A percentile compares a stretch with the other conserved stretches of the same genome.
Conservation (phyloP, 2,888 invertebrate genomes). For the Tenodera sinensis region DNA sequence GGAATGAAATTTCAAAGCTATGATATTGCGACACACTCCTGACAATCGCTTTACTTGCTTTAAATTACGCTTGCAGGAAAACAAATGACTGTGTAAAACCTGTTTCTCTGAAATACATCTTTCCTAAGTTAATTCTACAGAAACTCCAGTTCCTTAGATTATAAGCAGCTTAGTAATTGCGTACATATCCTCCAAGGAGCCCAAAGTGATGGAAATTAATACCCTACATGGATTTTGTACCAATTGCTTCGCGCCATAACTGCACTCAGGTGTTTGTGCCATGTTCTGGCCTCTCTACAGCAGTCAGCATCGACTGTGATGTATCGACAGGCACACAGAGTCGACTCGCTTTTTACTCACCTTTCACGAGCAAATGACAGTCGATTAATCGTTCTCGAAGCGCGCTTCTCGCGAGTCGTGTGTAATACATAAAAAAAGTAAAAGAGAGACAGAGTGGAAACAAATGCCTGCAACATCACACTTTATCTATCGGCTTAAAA, state of each 20-base stretch:
- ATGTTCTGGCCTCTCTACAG: not conserved
- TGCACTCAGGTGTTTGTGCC: not conserved
- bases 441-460: not conserved
- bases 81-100: too few relatives aligned
- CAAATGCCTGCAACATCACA: not conserved
- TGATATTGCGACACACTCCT: too few relatives aligned
- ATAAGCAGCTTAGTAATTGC: too few relatives aligned
- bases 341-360: not conserved
- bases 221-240: not conserved
- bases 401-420: not conserved
- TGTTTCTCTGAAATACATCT: too few relatives aligned
- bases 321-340: not conserved
- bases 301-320: not conserved
- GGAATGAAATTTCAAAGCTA: too few relatives aligned
- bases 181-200: not conserved
- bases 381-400: not conserved
- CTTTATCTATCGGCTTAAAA: conserved; percentile 13
- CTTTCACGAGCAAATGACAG: conserved; percentile 11
- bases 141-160: too few relatives aligned
- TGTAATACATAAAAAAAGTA: not conserved
- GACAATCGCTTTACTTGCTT: too few relatives aligned
- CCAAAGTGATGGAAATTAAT: not conserved
- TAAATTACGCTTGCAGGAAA: too few relatives aligned
- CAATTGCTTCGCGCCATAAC: not conserved
- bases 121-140: too few relatives aligned